Base-by-base conservation (phyloP, 2,797 vertebrate species). In the Hippoglossus hippoglossus region DNA sequence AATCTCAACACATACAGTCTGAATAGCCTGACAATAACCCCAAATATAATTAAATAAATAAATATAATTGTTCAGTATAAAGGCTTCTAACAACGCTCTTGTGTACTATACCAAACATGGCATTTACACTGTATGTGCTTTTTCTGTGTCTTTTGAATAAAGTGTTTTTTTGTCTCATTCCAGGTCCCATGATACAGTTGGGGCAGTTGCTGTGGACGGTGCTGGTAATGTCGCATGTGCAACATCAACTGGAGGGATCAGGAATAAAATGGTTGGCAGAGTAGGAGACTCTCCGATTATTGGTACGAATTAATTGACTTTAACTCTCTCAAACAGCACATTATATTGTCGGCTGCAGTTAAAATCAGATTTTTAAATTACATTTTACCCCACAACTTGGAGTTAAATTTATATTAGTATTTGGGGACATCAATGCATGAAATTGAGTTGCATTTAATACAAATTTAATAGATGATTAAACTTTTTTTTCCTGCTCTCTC, bases 231-330 rank as follows among this genome's bases (percentile, higher is more conserved):
- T 96, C 44, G 95, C 93, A 13, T 94, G 94, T 25, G 93, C 95
- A 36, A 96, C 94, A 64, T 95, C 96, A 2, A 95, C 94, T 0
- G 94, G 93, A 57, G 93, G 93, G 25, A 94, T 94, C 46, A 39
- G 84, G 16, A 95, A 96, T 76, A 96, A 97, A 89, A 96, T 96
- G 96, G 89, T 87, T n/a, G 96, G 96, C 80, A 90, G 95, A 69
- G 95, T 96, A 0, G 95, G 96, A 81, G 96, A 97, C 84, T 92
- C 94, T 4, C 93, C 96, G 0, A 70, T 96, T 46, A 88, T 97
- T 78, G 94, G 94, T 97, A 86, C 28, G 84, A 63, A 2, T 53
- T 59, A 0, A 60, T 75, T 55, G 26, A 47, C 15, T 73, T 49
- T 12, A 21, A 26, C 19, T 63, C 49, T 36, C 9, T 54, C 9